These are phyloP conservation scores for Hypena proboscidalis DNA, from an alignment of 2,888 invertebrate genomes.

Conservation along the genomic window DNA sequence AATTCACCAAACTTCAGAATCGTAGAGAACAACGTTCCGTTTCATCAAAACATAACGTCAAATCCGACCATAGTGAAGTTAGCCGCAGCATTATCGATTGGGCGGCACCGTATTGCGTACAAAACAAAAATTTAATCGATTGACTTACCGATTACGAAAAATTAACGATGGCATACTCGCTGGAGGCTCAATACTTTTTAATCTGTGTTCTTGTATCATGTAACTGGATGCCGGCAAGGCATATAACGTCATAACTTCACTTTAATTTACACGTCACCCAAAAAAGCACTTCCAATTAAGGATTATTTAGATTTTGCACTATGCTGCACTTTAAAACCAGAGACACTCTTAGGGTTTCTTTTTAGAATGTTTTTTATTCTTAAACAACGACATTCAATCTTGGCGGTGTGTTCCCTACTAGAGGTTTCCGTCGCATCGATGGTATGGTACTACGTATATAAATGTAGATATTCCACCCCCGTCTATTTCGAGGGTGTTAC, in stretches of 20 bases:
- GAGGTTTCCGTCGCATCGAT: conserved; percentile 56
- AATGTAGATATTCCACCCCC: conserved; percentile 47
- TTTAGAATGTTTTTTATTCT: conserved; percentile 49
- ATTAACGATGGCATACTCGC: conserved; percentile 87
- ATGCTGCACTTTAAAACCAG: conserved; percentile 56
- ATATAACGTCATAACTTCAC: conserved; percentile 84
- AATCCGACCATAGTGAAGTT: conserved; percentile 42
- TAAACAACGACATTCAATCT: conserved; percentile 77
- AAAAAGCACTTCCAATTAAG: conserved; percentile 55
- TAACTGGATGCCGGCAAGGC: conserved; percentile 78
- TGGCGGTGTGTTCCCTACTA: conserved; percentile 61
- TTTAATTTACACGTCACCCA: conserved; percentile 67
- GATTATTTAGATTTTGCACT: conserved; percentile 64
- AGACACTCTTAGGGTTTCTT: conserved; percentile 49
- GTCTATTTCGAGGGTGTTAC: conserved; percentile 56
- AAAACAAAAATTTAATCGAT: conserved; percentile 42
- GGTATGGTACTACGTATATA: conserved; percentile 46
- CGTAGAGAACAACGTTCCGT: conserved; percentile 30
- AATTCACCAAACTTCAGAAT: conserved; percentile 16
- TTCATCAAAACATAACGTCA: conserved; percentile 32
- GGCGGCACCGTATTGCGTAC: conserved; percentile 55
- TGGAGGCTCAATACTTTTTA: conserved; percentile 74
- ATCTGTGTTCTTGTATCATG: conserved; percentile 78
- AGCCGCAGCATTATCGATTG: conserved; percentile 52
- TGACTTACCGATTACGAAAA: conserved; percentile 87